phyloP scores from a whole-genome alignment of 2,888 invertebrate species.

The Abrostola tripartita region DNA sequence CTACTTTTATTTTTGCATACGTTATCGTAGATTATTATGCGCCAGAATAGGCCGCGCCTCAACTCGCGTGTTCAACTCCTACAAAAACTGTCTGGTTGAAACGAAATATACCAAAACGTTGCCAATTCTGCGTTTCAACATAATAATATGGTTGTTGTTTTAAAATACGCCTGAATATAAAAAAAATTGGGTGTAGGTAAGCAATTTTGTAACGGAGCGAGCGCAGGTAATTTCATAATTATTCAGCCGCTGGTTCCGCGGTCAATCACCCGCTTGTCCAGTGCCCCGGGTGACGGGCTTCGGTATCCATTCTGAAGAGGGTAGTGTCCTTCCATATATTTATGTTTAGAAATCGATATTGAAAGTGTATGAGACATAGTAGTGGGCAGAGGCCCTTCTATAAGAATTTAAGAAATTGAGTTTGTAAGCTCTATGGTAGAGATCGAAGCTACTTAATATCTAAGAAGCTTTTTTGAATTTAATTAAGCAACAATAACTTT shows the following conservation, averaged over 20 bases:
- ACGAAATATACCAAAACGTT: not conserved
- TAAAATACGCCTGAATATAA: conserved; percentile 35
- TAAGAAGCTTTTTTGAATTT: too few species aligned
- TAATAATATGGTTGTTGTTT: conserved; percentile 18
- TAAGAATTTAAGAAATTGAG: too few species aligned
- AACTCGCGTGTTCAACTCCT: not conserved
- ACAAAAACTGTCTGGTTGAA: conserved; percentile 4
- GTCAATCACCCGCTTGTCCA: not conserved
- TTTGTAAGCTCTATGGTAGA: too few species aligned
- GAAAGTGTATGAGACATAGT: not conserved
- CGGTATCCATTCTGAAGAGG: not conserved
- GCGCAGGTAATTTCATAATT: not conserved
- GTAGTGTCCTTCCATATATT: not conserved
- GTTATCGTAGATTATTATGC: not conserved
- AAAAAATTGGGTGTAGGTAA: not conserved
- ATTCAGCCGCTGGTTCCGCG: not conserved
- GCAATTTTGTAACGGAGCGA: not conserved
- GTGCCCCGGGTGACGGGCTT: not conserved
- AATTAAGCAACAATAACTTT: too few species aligned
- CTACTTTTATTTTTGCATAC: not conserved
- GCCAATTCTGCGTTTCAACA: not conserved
- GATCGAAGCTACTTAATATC: too few species aligned
- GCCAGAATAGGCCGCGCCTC: not conserved
- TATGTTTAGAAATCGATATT: not conserved
- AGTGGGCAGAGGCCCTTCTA: too few species aligned